These are phyloP conservation scores for Hirtodrosophila histrioides DNA, from an alignment of 2,888 invertebrate genomes.

Conservation along the genomic window DNA sequence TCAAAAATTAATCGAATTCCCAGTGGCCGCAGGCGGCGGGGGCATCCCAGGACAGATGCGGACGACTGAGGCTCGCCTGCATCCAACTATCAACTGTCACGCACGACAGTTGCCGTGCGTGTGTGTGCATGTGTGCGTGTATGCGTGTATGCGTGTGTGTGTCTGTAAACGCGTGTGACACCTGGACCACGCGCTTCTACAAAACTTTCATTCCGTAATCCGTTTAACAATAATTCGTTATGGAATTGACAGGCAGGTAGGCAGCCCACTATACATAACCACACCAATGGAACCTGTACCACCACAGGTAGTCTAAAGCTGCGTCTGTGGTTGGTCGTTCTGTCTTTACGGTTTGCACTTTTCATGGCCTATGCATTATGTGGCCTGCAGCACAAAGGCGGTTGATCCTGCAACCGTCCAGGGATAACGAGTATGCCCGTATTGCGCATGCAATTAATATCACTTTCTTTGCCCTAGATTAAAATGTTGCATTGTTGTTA, in stretches of 20 bases:
- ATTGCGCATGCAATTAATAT: constrained; percentile 53
- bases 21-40: constrained; percentile 28
- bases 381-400: constrained; percentile 21
- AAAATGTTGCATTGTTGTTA: constrained; percentile 10
- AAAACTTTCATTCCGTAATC: constrained; percentile 57
- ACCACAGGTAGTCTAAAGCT: constrained; percentile 7
- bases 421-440: neutral
- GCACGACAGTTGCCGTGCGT: constrained; percentile 16
- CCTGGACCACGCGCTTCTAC: constrained; percentile 23
- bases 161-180: constrained; percentile 24
- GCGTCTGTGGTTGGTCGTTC: neutral
- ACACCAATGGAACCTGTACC: constrained; percentile 11
- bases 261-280: constrained; percentile 14
- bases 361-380: constrained; percentile 31
- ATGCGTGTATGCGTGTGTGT: constrained; percentile 12
- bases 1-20: constrained; percentile 83
- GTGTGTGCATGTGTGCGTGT: neutral
- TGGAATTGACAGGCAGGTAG: constrained; percentile 44
- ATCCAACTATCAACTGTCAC: constrained; percentile 66
- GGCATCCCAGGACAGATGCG: neutral
- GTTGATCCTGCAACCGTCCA: constrained; percentile 6
- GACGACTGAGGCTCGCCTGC: constrained; percentile 22
- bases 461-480: constrained; percentile 42
- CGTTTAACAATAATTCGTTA: constrained; percentile 64
- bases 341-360: too few relatives aligned